Percentiles rank a stretch among this genome's conserved stretches.
phyloP scores from a whole-genome alignment of 2,888 invertebrate species.

The Melinopterus prodromus region DNA sequence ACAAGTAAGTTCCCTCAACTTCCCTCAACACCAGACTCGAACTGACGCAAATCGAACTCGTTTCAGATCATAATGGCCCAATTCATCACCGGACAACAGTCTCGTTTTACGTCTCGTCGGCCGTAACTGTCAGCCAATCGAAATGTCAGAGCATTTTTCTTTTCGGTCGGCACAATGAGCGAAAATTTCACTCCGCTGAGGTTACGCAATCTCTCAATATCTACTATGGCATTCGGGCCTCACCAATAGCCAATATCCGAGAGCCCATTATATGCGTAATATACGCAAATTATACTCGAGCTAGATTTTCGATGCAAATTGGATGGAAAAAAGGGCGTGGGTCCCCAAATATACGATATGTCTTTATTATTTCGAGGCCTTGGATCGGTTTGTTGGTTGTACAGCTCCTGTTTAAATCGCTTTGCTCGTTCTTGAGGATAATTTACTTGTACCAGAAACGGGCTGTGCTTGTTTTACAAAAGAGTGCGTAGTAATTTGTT shows the following conservation, averaged over 20 bases:
- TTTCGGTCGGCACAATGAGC: neutral
- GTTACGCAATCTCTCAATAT: neutral
- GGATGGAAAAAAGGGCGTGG: neutral
- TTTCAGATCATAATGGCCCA: neutral
- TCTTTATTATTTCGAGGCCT: neutral
- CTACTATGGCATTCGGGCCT: neutral
- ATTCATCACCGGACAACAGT: neutral
- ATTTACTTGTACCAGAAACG: neutral
- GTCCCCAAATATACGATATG: neutral
- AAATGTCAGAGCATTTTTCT: neutral
- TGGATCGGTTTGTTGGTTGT: neutral
- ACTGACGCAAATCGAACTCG: neutral
- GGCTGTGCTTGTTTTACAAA: neutral
- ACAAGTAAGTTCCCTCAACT: neutral
- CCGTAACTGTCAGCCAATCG: slow-evolving; percentile 4
- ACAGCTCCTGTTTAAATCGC: neutral
- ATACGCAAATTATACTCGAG: neutral
- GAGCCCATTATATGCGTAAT: neutral
- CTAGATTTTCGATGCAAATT: neutral
- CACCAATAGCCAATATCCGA: neutral
- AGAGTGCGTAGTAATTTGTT: neutral
- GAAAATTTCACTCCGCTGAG: neutral
- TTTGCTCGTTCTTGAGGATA: neutral
- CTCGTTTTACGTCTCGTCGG: neutral
- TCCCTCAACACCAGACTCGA: neutral